These are phyloP conservation scores for Cylas formicarius DNA, from an alignment of 1,140 invertebrate species.

Conservation along the genomic window DNA sequence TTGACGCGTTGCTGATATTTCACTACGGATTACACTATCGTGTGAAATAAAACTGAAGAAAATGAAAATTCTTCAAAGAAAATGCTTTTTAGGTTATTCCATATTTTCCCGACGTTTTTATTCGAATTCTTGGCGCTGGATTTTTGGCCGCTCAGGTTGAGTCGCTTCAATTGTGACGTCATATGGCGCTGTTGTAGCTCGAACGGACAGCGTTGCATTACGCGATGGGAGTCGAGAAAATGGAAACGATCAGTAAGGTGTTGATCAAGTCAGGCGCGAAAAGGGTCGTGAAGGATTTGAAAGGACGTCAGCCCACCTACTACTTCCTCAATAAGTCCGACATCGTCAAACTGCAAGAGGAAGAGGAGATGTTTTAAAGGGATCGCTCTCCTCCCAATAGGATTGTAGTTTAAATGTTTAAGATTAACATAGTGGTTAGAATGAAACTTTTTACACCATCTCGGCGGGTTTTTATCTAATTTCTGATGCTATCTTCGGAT, in stretches of 20 bases:
- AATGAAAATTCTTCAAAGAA: too few species aligned
- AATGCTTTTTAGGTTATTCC: too few species aligned
- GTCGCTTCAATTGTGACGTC: neutral
- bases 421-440: too few species aligned
- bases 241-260: constrained; percentile 70
- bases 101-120: too few species aligned
- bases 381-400: neutral
- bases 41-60: too few species aligned
- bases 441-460: too few species aligned
- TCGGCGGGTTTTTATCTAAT: too few species aligned
- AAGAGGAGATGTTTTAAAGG: constrained; percentile 57
- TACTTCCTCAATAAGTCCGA: constrained; percentile 89
- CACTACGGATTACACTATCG: too few species aligned
- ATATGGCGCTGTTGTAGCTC: constrained; percentile 53
- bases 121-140: too few species aligned
- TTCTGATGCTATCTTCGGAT: too few species aligned
- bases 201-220: constrained; percentile 81
- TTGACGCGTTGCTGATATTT: too few species aligned
- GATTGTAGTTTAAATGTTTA: neutral
- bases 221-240: constrained; percentile 79
- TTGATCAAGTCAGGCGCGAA: constrained; percentile 76
- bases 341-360: constrained; percentile 72
- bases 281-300: constrained; percentile 74
- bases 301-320: constrained; percentile 81
- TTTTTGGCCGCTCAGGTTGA: too few species aligned